These are phyloP conservation scores for Brassicogethes aeneus DNA, from an alignment of 2,888 invertebrate species.

Conservation along the genomic window DNA sequence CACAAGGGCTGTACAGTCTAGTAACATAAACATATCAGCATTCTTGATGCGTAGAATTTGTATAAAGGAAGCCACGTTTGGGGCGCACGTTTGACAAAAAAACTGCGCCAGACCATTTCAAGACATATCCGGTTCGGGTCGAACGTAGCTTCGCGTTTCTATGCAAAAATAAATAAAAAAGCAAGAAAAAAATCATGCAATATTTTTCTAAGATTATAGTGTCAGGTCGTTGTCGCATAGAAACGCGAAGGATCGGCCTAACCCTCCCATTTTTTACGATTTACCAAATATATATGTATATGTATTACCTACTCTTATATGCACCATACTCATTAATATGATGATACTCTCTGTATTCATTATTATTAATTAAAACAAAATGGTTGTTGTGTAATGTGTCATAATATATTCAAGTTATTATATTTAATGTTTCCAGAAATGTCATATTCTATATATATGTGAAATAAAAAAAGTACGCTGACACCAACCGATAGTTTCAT, in stretches of 20 bases:
- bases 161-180: conserved; percentile 29
- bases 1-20: conserved; percentile 2
- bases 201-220: conserved; percentile 39
- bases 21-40: conserved; percentile 2
- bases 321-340: conserved; percentile 3
- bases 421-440: conserved; percentile 36
- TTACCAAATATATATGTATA: conserved; percentile 32
- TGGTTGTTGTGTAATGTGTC: conserved; percentile 40
- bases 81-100: conserved; percentile 23
- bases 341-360: conserved; percentile 10
- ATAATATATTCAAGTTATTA: conserved; percentile 35
- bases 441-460: conserved; percentile 39
- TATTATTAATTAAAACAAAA: conserved; percentile 11
- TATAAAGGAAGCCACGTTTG: conserved; percentile 27
- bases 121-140: conserved; percentile 39
- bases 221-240: conserved; percentile 42
- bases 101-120: conserved; percentile 41
- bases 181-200: conserved; percentile 24
- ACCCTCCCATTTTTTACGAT: conserved; percentile 38
- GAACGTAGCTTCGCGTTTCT: conserved; percentile 35
- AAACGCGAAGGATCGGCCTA: conserved; percentile 34
- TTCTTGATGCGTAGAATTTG: neutral
- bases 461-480: conserved; percentile 35
- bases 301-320: conserved; percentile 6
- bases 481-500: conserved; percentile 18